Evolutionary conservation across 2,888 invertebrate genomes (phyloP).

Genomic region (Deladenus siricidicola): DNA sequence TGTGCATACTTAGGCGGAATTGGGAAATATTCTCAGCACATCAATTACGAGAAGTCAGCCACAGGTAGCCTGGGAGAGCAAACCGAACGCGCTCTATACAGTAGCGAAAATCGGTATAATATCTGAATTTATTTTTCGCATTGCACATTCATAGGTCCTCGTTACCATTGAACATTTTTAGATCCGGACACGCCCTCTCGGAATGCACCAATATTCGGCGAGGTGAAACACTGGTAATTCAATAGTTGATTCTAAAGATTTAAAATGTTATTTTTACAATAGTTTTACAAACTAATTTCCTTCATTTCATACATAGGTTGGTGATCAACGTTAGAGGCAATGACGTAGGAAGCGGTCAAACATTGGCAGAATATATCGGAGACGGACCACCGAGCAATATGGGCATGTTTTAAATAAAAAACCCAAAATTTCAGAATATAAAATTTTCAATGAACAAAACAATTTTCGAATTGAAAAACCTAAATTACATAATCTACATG

Average conservation of each 20-base stretch:
- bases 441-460: no score
- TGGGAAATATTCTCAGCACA: neutral
- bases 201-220: conserved; percentile 69
- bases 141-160: no score
- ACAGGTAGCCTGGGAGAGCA: neutral
- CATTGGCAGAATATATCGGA: conserved; percentile 68
- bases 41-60: neutral
- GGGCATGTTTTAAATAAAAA: conserved; percentile 66
- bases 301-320: conserved; percentile 58
- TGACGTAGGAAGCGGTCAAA: conserved; percentile 66
- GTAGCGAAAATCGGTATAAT: no score
- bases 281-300: no score
- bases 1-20: neutral
- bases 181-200: conserved; percentile 88
- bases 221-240: conserved; percentile 74
- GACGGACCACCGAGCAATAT: conserved; percentile 76
- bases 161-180: no score
- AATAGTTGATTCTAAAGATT: no score
- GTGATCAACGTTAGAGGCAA: conserved; percentile 76
- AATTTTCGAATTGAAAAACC: no score
- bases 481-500: no score
- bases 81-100: neutral
- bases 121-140: neutral
- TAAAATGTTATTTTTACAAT: no score
- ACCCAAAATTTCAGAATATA: no score